phyloP scores from a whole-genome alignment of 2,797 vertebrate species.

The Knipowitschia caucasica region DNA sequence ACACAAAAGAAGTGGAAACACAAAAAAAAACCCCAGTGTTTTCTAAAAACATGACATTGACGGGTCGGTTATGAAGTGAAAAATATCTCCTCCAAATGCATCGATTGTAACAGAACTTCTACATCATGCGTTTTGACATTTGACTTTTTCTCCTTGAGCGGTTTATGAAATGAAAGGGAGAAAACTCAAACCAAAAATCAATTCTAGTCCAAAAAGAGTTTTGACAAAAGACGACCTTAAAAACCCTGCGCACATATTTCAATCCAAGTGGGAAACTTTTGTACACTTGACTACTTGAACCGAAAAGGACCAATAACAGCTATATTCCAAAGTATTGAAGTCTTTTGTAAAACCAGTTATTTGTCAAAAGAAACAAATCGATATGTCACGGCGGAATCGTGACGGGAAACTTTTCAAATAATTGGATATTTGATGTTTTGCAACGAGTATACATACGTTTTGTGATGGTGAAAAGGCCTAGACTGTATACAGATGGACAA shows the following conservation, averaged over 20 bases:
- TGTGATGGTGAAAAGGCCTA: too few species aligned
- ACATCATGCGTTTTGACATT: not conserved
- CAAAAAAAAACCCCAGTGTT: not conserved
- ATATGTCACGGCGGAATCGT: not conserved
- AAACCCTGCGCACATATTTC: not conserved
- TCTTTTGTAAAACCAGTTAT: not conserved
- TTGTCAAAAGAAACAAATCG: not conserved
- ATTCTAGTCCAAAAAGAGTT: not conserved
- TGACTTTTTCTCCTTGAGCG: constrained; percentile 5
- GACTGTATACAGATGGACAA: too few species aligned
- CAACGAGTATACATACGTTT: too few species aligned
- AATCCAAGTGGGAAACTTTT: not conserved
- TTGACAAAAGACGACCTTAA: constrained; percentile 5
- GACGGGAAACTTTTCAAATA: not conserved
- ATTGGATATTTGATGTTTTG: not conserved
- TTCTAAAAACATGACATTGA: not conserved
- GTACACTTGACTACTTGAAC: not conserved
- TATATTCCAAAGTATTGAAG: not conserved
- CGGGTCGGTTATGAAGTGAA: not conserved
- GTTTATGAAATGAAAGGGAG: not conserved
- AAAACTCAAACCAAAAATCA: not conserved
- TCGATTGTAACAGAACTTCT: not conserved
- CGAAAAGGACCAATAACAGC: not conserved
- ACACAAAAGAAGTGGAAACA: not conserved
- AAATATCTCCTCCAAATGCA: not conserved